Base-by-base conservation (phyloP, 2,113 vertebrate genomes). In the Loxodonta africana region DNA sequence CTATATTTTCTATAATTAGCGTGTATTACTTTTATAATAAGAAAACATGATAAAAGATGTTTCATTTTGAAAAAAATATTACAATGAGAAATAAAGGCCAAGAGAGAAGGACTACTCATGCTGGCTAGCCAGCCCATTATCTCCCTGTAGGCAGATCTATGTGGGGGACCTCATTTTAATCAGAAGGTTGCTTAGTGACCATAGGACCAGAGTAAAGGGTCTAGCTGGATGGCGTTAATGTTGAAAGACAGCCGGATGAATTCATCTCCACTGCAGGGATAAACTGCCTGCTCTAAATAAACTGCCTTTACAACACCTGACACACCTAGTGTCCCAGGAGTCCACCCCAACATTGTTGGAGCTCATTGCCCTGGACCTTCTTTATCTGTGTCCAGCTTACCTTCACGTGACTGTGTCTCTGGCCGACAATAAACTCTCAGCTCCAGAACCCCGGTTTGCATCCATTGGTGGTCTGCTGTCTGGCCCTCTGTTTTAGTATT, bases 111-210 rank as follows among this genome's bases (percentile, higher is more conserved):
- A 48, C 57, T 48, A 53, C n/a, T 82, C 41, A 51, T 30, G 63
- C 37, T 11, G 12, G 37, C 17, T 41, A 92, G 74, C 51, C 62
- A 53, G 46, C 14, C 44, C 60, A 48, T 65, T 77, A 78, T 81
- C 63, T 81, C 67, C 63, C 11, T 8, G 62, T 3, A 84, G 41
- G 78, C 73, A 80, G 78, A 91, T 73, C n/a, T 46, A 74, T 6
- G n/a, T 23, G 8, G 82, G 77, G n/a, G 74, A 25, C 11, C 48
- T n/a, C 69, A 57, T 89, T 60, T 92, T 90, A 78, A 94, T 96
- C 89, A 90, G 57, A 91, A 85, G 78, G 78, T 95, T 96, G 83
- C 78, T 93, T 95, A 86, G 83, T 95, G 94, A 95, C 86, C 78
- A 86, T 1, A 74, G 46, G 86, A 77, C 2, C 73, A 41, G 73